phyloP scores from a whole-genome alignment of 2,797 vertebrate species.

The Centroberyx gerrardi region DNA sequence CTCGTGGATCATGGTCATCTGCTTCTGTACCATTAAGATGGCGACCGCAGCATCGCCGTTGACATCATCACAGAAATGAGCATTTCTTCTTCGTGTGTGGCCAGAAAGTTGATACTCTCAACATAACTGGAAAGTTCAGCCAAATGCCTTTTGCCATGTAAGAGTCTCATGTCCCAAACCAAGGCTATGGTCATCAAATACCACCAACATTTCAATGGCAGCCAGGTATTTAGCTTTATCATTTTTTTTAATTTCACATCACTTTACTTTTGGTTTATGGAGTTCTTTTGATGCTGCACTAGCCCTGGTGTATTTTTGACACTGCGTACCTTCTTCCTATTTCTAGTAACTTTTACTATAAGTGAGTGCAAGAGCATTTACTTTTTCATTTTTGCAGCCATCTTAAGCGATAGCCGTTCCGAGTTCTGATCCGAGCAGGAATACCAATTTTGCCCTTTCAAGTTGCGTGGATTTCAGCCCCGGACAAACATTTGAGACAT shows the following conservation, averaged over 20 bases:
- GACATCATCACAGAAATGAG: constrained; percentile 26
- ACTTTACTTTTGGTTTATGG: too few species aligned
- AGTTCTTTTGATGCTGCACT: not conserved
- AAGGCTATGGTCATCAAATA: not conserved
- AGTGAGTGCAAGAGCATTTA: too few species aligned
- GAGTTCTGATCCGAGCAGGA: not conserved
- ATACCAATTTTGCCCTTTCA: not conserved
- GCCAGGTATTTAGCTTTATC: not conserved
- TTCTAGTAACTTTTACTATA: not conserved
- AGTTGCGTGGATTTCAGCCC: not conserved
- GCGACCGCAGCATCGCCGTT: too few species aligned
- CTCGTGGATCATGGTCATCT: constrained; percentile 2
- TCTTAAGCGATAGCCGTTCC: not conserved
- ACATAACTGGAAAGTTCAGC: too few species aligned
- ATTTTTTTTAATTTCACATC: not conserved
- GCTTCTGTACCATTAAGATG: not conserved
- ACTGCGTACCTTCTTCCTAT: not conserved
- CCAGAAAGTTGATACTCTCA: not conserved
- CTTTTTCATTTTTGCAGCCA: not conserved
- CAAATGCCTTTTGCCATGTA: too few species aligned
- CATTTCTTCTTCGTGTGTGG: too few species aligned
- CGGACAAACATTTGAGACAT: not conserved
- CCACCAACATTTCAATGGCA: not conserved
- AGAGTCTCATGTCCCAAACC: too few species aligned
- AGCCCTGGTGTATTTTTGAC: too few species aligned